Percentiles rank a stretch among this genome's conserved stretches.
Conservation (phyloP, 2,113 vertebrate genomes). For the Synchiropus splendidus region DNA sequence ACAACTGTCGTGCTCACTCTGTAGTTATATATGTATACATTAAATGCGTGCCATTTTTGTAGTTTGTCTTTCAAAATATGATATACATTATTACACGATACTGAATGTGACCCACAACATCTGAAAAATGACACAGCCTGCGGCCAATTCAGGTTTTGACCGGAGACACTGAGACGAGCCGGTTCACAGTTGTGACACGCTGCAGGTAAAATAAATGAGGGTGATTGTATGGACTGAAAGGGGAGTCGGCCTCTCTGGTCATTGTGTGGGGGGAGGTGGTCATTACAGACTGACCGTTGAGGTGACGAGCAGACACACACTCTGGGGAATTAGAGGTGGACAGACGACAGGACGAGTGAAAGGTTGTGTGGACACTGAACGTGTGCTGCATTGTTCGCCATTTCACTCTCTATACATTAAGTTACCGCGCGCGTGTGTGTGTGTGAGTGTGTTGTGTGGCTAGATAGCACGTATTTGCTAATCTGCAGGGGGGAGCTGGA, state of each 20-base stretch:
- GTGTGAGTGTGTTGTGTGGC: constrained; percentile 26
- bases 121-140: too few relatives aligned
- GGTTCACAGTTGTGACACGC: constrained; percentile 5
- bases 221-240: constrained; percentile 12
- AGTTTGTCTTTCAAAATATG: too few relatives aligned
- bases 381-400: constrained; percentile 14
- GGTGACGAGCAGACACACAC: constrained; percentile 46
- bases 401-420: constrained; percentile 30
- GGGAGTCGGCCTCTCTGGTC: constrained; percentile 21
- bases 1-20: background rate
- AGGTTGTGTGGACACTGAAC: constrained; percentile 34
- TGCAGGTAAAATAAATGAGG: constrained; percentile 45
- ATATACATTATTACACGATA: too few relatives aligned
- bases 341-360: constrained; percentile 26
- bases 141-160: too few relatives aligned
- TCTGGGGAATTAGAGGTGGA: constrained; percentile 38
- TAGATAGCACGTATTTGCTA: constrained; percentile 54
- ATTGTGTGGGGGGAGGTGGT: constrained; percentile 39
- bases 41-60: too few relatives aligned
- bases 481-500: constrained; percentile 43
- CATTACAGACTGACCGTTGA: constrained; percentile 54
- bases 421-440: constrained; percentile 7
- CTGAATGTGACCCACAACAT: too few relatives aligned
- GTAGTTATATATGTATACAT: background rate
- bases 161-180: too few relatives aligned